Base-by-base conservation (phyloP, 1,140 invertebrate species). In the Zaprionus kolodkinae region DNA sequence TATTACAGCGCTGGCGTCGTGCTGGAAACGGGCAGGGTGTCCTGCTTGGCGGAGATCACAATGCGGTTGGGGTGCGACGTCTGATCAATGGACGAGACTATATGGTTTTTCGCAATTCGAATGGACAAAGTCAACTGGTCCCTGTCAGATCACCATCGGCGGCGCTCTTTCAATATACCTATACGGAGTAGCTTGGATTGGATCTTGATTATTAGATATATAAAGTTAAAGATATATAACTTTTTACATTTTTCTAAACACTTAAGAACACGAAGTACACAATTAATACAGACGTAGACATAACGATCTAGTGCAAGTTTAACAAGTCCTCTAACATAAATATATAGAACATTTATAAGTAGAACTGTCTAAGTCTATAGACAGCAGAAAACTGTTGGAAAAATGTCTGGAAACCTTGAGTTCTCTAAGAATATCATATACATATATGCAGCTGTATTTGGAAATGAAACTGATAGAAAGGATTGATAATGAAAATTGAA, bases 61-160 rank as follows among this genome's bases (percentile, higher is more conserved):
- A 70, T 33, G 25, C 30, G 3, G 30, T 36, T 9, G 91, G 87
- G 1, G 78, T 90, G 6, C 94, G 92, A 63, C 93, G 94, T 63
- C 92, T 94, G 12, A 95, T 96, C n/a, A 96, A 97, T 76, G 96
- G 96, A 2, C 93, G 96, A 59, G 95, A 96, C 80, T 96, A 96
- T 93, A 95, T 95, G 83, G 94, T 96, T 0, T 93, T 95, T 21
- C 93, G 94, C 6, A 93, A 94, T 27, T 89, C 93, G 2, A 93
- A 93, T 50, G 95, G 95, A 0, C 94, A 94, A 17, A 95, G 93
- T 10, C 94, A 94, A 73, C 93, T 96, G 27, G 94, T 96, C 68
- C 96, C 96, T 1, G 93, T 95, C 0, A 92, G 96, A 78, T 94
- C 95, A 6, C 95, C 96, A 0, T 96, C 96, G 5, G 95, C 96